phyloP scores from a whole-genome alignment of 2,797 vertebrate genomes.

The Enteromius trimaculatus region DNA sequence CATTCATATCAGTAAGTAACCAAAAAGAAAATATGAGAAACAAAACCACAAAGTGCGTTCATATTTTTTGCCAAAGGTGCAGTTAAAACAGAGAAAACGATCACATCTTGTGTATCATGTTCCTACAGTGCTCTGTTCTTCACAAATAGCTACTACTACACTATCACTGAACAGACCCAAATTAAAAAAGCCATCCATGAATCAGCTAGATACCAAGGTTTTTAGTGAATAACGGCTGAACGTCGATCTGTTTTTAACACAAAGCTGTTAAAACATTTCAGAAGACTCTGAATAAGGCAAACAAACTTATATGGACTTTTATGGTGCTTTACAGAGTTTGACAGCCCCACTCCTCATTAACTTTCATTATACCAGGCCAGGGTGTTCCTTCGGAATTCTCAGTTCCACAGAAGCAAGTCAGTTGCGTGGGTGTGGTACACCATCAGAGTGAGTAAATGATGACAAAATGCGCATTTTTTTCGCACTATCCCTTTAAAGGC shows the following conservation, averaged over 20 bases:
- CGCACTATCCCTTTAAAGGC: background rate
- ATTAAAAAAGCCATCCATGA: background rate
- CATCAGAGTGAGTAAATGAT: background rate
- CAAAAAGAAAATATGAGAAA: background rate
- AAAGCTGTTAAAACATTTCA: background rate
- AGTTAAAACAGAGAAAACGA: background rate
- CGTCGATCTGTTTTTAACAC: background rate
- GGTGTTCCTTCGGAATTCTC: constrained; percentile 3
- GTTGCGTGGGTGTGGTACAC: constrained; percentile 8
- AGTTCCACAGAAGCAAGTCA: background rate
- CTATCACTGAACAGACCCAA: background rate
- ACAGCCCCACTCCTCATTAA: background rate
- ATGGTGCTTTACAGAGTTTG: background rate
- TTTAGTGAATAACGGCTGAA: background rate
- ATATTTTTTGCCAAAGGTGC: background rate
- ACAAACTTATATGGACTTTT: constrained; percentile 13
- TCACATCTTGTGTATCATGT: background rate
- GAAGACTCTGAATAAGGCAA: background rate
- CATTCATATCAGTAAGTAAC: background rate
- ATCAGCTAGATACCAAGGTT: background rate
- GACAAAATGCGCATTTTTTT: background rate
- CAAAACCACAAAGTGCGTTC: background rate
- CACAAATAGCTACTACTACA: background rate
- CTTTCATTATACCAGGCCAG: background rate
- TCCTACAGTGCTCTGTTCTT: background rate